Evolutionary conservation across 2,113 vertebrate genomes (phyloP).

Genomic region (Isichthys henryi): DNA sequence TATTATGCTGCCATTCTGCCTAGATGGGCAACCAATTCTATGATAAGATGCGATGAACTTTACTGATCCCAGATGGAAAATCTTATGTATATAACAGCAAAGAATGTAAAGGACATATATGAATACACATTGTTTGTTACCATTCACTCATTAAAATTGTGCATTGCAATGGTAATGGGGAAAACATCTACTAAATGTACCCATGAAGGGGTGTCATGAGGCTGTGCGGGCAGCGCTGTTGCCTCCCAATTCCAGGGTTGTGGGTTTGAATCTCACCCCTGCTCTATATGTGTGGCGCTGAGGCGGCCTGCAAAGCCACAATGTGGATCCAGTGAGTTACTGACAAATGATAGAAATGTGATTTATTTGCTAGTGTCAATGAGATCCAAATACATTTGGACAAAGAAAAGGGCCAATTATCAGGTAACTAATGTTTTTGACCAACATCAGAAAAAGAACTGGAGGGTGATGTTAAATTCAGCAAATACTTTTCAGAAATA

Average conservation of each 20-base stretch:
- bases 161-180: not conserved
- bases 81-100: not conserved
- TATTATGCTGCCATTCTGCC: not conserved
- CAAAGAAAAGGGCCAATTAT: not conserved
- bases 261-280: not conserved
- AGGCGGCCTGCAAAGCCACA: no score
- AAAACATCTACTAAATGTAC: not conserved
- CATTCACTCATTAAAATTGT: not conserved
- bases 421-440: not conserved
- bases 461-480: not conserved
- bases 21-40: not conserved
- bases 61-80: not conserved
- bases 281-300: not conserved
- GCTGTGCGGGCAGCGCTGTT: not conserved
- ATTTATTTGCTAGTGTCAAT: not conserved
- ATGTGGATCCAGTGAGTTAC: not conserved
- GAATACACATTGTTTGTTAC: not conserved
- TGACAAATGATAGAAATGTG: not conserved
- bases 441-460: not conserved
- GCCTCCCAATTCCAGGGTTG: not conserved
- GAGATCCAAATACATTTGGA: not conserved
- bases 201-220: not conserved
- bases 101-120: not conserved
- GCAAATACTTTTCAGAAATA: not conserved
- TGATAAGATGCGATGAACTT: not conserved